Percentiles rank a stretch among this genome's conserved stretches.
Evolutionary conservation across 1,140 invertebrate genomes (phyloP).

Genomic region (Watersipora subatra): DNA sequence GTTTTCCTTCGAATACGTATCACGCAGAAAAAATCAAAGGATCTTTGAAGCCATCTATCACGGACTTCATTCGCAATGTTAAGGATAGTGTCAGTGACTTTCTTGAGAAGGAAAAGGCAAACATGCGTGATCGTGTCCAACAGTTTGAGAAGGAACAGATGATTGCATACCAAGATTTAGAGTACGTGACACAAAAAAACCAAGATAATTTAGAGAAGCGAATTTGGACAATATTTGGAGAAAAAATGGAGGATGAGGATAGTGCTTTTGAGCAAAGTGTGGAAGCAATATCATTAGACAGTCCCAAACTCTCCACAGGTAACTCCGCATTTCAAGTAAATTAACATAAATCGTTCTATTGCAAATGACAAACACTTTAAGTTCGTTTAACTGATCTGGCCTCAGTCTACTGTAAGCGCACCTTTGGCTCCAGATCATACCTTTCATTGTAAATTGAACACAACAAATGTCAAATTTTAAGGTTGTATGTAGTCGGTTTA

Average conservation of each 20-base stretch:
- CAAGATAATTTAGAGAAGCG: background rate
- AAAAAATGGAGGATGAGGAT: background rate
- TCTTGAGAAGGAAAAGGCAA: background rate
- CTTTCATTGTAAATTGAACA: too few relatives aligned
- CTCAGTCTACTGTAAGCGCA: too few relatives aligned
- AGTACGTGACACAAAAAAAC: background rate
- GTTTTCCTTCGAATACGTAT: background rate
- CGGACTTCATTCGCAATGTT: background rate
- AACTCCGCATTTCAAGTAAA: too few relatives aligned
- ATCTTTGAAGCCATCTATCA: background rate
- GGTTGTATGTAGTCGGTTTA: too few relatives aligned
- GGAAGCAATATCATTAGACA: background rate
- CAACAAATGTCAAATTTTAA: too few relatives aligned
- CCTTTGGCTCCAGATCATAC: too few relatives aligned
- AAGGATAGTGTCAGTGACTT: background rate
- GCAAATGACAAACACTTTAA: too few relatives aligned
- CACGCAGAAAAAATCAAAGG: background rate
- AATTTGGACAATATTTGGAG: background rate
- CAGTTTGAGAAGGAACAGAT: background rate
- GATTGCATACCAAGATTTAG: background rate
- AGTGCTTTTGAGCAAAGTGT: background rate
- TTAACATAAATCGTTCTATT: too few relatives aligned
- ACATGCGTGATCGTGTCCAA: background rate
- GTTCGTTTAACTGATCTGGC: too few relatives aligned
- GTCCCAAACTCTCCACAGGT: too few relatives aligned